Base-by-base conservation (phyloP, 2,888 invertebrate genomes). In the Epistrophe grossulariae region DNA sequence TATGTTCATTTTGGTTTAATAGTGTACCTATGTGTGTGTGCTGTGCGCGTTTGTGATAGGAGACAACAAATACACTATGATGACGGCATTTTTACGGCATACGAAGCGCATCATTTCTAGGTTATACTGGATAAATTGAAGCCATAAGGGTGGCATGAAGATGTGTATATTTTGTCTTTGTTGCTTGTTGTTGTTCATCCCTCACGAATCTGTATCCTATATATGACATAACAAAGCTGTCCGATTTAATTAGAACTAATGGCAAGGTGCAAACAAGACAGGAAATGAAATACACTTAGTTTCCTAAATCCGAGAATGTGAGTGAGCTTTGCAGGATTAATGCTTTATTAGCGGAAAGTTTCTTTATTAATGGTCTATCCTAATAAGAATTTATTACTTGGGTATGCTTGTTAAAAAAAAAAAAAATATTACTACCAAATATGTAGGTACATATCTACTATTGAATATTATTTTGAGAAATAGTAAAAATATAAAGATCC, bases 231-330 rank as follows among this genome's bases (percentile, higher is more conserved):
- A 87, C 76, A 83, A 83, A 79, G 78, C 79, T 79, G 79, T 83
- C 87, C 82, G 52, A 83, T 79, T 83, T 87, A 87, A 83, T 87
- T 87, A 83, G 87, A 87, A 87, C 76, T 79, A 83, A 87, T 87
- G 87, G 87, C 72, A 87, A 87, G 79, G 87, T 87, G 87, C 87
- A 87, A 87, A 87, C 87, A 87, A 87, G 87, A 83, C 87, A 71
- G 76, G 83, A 82, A 83, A 87, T 83, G 83, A 87, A 82, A 87
- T 79, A 82, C 83, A 83, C 83, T 83, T 83, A 79, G 83, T 79
- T 83, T 40, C 35, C 72, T 31, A 17, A 17, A 45, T 59, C 57
- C 38, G 24, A 24, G 40, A 24, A 15, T 62, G 11, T 13, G 43
- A 35, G 45, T 57, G 72, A 59, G 59, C 59, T 45, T 72, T 59